Evolutionary conservation across 1,140 invertebrate species (phyloP), one percentile per base, ranked within the genome.

Genomic region (Habropoda laboriosa): DNA sequence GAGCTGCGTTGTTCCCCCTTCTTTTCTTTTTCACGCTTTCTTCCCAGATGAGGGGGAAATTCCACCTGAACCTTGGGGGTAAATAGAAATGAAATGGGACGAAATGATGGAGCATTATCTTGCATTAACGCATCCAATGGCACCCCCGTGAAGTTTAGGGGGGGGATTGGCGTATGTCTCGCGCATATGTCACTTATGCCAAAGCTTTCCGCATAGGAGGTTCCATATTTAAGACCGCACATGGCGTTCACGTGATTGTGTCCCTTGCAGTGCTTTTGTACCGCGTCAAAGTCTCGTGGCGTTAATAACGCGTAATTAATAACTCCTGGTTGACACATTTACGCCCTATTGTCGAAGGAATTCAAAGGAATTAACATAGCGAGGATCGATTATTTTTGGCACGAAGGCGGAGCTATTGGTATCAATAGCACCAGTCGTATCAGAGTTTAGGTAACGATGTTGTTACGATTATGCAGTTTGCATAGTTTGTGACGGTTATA

Each of bases 181-280:
- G n/a, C 81, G 76, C 82, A 84, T 84, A 84, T 84, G 82, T 83
- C 82, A 47, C 38, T 80, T 64, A 74, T 74, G n/a, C n/a, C n/a
- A n/a, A 79, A 83, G 82, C 82, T 82, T 79, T 82, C 21, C 80
- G 53, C 60, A 49, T 45, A 75, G 78, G 78, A 84, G 81, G 30
- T 45, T 53, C 51, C 67, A 53, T 79, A 79, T 83, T 83, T 83
- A 66, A 83, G 47, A 57, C 75, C 75, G 61, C 82, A 84, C 81
- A 82, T 83, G 82, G 68, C 72, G 76, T 47, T 45, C 81, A 47
- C 58, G 79, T 53, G 60, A 78, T 21, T 18, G 76, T 45, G 60
- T 66, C 64, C 63, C 76, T 58, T 27, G 40, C 32, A 4, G 27
- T 18, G 55, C 66, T 45, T 58, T 68, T 60, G 32, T 60, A 21